phyloP scores from a whole-genome alignment of 2,888 invertebrate genomes.

The Chloromyia formosa region DNA sequence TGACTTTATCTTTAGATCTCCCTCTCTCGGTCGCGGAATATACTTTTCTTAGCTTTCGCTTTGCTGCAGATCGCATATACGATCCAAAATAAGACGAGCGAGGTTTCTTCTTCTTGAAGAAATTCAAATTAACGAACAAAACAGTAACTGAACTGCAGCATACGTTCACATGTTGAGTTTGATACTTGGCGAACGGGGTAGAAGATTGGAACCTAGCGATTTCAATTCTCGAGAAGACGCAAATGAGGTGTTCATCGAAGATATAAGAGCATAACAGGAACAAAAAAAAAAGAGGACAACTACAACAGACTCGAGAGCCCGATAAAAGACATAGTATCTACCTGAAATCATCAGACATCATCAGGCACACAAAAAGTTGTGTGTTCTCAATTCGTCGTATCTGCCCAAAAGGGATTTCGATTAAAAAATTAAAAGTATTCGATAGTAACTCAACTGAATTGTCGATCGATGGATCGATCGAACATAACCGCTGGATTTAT shows the following conservation, averaged over 20 bases:
- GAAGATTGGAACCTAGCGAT: slow-evolving; percentile 30
- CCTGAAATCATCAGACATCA: slow-evolving; percentile 18
- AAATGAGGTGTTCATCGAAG: slow-evolving; percentile 36
- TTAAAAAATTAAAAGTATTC: slow-evolving; percentile 37
- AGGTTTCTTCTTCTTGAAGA: not conserved
- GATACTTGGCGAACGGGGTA: not conserved
- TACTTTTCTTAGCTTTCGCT: not conserved
- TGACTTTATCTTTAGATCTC: slow-evolving; percentile 43
- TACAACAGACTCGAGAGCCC: not conserved
- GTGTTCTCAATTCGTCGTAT: slow-evolving; percentile 39
- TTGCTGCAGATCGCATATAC: not conserved
- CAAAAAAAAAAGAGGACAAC: not conserved
- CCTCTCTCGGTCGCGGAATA: not conserved
- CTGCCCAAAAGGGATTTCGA: slow-evolving; percentile 43
- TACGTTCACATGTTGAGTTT: not conserved
- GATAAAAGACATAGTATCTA: not conserved
- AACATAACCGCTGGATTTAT: slow-evolving; percentile 34
- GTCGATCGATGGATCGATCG: slow-evolving; percentile 29
- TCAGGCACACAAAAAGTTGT: not conserved
- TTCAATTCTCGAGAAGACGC: slow-evolving; percentile 39
- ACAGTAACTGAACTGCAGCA: slow-evolving; percentile 24
- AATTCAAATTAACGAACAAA: slow-evolving; percentile 29
- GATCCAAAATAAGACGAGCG: slow-evolving; percentile 25
- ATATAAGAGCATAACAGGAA: not conserved
- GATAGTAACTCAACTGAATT: slow-evolving; percentile 32